Evolutionary conservation across 2,113 vertebrate species (phyloP), one percentile per base, ranked within the genome.

Genomic region (Potamarius usumacintae): DNA sequence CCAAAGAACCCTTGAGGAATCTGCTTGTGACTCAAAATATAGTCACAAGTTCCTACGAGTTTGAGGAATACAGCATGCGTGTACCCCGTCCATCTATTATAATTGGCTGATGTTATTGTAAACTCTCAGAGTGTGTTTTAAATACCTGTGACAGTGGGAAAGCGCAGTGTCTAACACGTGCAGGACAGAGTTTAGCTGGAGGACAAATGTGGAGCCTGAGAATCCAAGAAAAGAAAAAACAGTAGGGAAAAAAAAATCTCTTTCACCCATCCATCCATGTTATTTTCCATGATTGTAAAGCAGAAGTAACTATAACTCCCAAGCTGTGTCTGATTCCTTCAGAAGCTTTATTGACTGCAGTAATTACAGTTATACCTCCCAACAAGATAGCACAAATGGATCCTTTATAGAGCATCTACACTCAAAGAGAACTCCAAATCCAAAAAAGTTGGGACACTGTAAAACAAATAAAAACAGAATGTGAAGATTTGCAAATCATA

Each of bases 61-160:
- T 6, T 80, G 12, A 50, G 62, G 63, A n/a, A 34, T 81, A 25
- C 20, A 53, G 22, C 8, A 52, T 67, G 12, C 12, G 5, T 80
- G 34, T n/a, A 48, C 7, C 30, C 63, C 50, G 63, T 58, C 53
- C 34, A 11, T 78, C 65, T 65, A 62, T 85, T 52, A 22, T 20
- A 69, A 25, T 69, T 42, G 52, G 77, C 85, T 42, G 71, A 5
- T 78, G 85, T 65, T 86, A 27, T 62, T 78, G 22, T 62, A 60
- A 77, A 77, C 84, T 30, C 84, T 52, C n/a, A 9, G 85, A 34
- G 60, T 79, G 74, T 86, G 85, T 60, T 78, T 65, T 80, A 67
- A 77, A 67, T 86, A 63, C 77, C 77, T 86, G 60, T 81, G 85
- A 81, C 77, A 55, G 85, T 79, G 50, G 76, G 50, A 79, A 76